Base-by-base conservation (phyloP, 2,113 vertebrate species). In the Nibea albiflora region DNA sequence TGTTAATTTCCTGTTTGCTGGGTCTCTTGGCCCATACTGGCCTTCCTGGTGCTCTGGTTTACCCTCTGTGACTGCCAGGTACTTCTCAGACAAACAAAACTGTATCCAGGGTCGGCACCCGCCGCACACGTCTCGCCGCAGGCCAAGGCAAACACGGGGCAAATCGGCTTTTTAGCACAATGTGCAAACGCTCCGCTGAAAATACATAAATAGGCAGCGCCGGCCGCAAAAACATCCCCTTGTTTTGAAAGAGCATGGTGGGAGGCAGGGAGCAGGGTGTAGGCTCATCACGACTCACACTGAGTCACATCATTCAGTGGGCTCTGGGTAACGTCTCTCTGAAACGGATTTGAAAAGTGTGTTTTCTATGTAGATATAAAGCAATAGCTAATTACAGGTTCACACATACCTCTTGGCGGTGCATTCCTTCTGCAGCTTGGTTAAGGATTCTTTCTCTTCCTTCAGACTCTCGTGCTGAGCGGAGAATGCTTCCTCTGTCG, bases 371-470 rank as follows among this genome's bases (percentile, higher is more conserved):
- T 57, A 85, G 58, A 80, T 79, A 85, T 78, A 50, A 72, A 85
- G 73, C 39, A 67, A 88, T 35, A 81, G n/a, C 14, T 79, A 88
- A 95, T 90, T 91, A 80, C 49, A 86, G 61, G 60, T 66, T 78
- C 26, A 69, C 24, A 77, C 89, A 94, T 95, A 99, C 98, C 98
- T 98, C 95, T 99, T 99, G n/a, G 97, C 96, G 35, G 97, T 96
- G 78, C 97, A 97, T 90, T 98, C 97, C 87, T 98, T 98, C 81
- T 95, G 96, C 80, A 95, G 76, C 84, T 96, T 97, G 58, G 93
- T 91, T 81, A 99, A 88, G 20, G 96, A 96, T 84, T 97, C 96
- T 3, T 94, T 96, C 85, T 98, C 96, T 53, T 94, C 94, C 73
- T 96, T 95, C 87, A 99, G 95, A 84, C 93, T 94, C 89, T 96